phyloP scores from a whole-genome alignment of 1,140 invertebrate genomes.

The Meloidogyne floridensis region DNA sequence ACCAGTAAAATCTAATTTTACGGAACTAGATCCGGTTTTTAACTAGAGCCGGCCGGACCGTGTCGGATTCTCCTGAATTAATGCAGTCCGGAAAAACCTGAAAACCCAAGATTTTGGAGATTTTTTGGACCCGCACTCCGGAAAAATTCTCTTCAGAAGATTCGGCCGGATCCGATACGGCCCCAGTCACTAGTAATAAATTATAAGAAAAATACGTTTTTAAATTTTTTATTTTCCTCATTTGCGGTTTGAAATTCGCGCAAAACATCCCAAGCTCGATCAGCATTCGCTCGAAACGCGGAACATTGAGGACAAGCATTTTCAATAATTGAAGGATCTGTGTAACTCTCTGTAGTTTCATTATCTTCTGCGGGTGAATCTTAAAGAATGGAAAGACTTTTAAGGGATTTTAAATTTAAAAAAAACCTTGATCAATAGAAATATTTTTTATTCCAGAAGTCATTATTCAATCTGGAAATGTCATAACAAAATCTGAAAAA shows the following conservation, averaged over 20 bases:
- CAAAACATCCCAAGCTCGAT: conserved; percentile 5
- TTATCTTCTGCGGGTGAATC: neutral
- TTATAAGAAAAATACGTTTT: neutral
- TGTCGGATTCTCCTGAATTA: too few relatives aligned
- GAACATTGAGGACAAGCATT: neutral
- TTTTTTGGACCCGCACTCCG: too few relatives aligned
- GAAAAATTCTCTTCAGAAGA: too few relatives aligned
- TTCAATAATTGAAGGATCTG: neutral
- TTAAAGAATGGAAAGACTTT: neutral
- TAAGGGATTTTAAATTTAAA: neutral
- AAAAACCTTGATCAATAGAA: conserved; percentile 9
- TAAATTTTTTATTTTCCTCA: neutral
- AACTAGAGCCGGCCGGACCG: too few relatives aligned
- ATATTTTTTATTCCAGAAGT: neutral
- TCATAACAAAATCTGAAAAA: neutral
- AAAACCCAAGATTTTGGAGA: too few relatives aligned
- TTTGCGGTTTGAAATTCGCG: neutral
- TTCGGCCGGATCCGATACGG: too few relatives aligned
- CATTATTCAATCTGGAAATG: neutral
- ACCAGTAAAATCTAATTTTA: too few relatives aligned
- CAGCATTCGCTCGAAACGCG: neutral
- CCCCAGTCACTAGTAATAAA: neutral
- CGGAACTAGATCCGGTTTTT: too few relatives aligned
- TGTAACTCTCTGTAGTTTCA: neutral
- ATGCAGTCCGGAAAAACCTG: too few relatives aligned